Evolutionary conservation across 2,797 vertebrate species (phyloP).

Genomic region (Rhabdophis nuchalis): DNA sequence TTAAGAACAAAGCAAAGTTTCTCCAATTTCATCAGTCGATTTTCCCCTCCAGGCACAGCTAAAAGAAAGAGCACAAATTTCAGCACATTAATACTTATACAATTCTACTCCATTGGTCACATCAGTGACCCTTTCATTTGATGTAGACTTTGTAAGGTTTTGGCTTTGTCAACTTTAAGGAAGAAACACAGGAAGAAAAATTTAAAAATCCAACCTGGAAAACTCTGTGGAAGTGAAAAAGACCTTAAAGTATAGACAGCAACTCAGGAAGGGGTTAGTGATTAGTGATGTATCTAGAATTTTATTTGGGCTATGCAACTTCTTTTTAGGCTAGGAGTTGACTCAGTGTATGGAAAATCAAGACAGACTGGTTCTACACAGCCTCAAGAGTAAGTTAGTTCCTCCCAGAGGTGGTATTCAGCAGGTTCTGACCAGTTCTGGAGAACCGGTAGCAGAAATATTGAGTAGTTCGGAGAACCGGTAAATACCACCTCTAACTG

Average conservation of each 20-base stretch:
- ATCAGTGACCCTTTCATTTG: neutral
- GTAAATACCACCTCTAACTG: too few species aligned
- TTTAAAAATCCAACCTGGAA: neutral
- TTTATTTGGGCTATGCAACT: neutral
- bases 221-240: neutral
- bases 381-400: too few species aligned
- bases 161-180: neutral
- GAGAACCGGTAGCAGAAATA: too few species aligned
- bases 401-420: too few species aligned
- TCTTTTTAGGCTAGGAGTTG: neutral
- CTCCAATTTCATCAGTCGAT: neutral
- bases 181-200: neutral
- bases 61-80: neutral
- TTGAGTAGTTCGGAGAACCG: too few species aligned
- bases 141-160: neutral
- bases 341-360: too few species aligned
- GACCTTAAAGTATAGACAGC: neutral
- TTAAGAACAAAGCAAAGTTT: conserved; percentile 6
- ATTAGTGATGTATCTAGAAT: neutral
- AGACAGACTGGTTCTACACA: too few species aligned
- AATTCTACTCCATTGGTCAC: neutral
- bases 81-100: neutral
- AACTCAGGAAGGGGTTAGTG: neutral
- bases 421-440: too few species aligned
- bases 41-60: neutral